Conservation (phyloP, 1,140 invertebrate species). For the Trypoxylus dichotomus region DNA sequence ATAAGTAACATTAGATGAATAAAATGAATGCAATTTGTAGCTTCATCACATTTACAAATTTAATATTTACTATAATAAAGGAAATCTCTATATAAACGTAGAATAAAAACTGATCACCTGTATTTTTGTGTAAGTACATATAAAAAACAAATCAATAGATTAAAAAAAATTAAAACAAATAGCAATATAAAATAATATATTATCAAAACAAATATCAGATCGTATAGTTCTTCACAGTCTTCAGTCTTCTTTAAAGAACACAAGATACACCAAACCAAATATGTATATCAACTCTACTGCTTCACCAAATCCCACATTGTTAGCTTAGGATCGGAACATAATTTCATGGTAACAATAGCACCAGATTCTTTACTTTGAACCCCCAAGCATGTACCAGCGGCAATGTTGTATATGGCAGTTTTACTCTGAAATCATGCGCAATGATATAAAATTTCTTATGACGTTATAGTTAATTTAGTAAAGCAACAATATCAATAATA, state of each 20-base stretch:
- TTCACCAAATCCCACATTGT: constrained; percentile 77
- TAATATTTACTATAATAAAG: too few species aligned
- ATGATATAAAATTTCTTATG: too few species aligned
- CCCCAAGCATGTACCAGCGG: constrained; percentile 80
- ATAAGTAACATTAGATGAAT: too few species aligned
- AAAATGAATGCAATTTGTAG: too few species aligned
- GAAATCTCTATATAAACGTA: too few species aligned
- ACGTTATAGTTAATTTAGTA: too few species aligned
- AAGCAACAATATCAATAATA: too few species aligned
- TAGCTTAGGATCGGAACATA: constrained; percentile 66
- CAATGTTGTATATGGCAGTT: constrained; percentile 82
- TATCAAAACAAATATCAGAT: neutral
- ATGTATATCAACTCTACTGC: constrained; percentile 44
- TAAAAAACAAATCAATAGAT: neutral
- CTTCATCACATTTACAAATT: too few species aligned
- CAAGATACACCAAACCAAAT: neutral
- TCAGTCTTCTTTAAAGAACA: neutral
- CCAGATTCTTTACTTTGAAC: constrained; percentile 57
- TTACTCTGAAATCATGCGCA: constrained; percentile 57
- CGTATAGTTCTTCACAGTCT: neutral
- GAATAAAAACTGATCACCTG: neutral
- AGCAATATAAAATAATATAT: neutral
- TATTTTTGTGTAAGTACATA: neutral
- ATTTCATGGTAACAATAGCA: constrained; percentile 66
- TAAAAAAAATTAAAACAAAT: constrained; percentile 9